These are phyloP conservation scores for Tor tambroides DNA, from an alignment of 2,113 vertebrate species.

Conservation along the genomic window DNA sequence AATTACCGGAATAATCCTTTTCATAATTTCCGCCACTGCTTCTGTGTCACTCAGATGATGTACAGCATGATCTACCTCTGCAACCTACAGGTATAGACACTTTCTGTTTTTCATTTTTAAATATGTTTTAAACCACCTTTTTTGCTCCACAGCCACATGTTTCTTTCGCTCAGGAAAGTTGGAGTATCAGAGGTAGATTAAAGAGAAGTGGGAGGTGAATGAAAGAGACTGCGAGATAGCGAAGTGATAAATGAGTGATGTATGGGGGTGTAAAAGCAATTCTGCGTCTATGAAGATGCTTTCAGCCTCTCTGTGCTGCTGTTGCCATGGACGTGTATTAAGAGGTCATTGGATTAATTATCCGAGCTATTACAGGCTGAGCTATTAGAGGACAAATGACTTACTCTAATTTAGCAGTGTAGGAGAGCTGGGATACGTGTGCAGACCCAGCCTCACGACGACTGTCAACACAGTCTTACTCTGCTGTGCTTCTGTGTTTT, in stretches of 20 bases:
- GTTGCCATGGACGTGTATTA: slow-evolving; percentile 46
- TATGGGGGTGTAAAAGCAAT: slow-evolving; percentile 18
- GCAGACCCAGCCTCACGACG: not conserved
- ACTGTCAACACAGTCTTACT: not conserved
- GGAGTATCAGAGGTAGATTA: not conserved
- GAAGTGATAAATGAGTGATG: not conserved
- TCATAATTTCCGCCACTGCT: slow-evolving; percentile 97
- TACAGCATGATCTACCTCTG: slow-evolving; percentile 94
- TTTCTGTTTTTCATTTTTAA: not conserved
- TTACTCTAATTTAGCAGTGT: not conserved
- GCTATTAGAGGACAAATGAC: slow-evolving; percentile 12
- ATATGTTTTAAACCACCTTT: not conserved
- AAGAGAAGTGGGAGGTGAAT: not conserved
- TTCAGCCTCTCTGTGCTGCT: slow-evolving; percentile 33
- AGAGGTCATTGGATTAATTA: slow-evolving; percentile 47
- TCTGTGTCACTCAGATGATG: slow-evolving; percentile 98
- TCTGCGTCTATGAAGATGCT: slow-evolving; percentile 21
- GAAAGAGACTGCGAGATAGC: not conserved
- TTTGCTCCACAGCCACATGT: not conserved
- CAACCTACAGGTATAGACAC: slow-evolving; percentile 82
- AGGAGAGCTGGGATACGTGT: slow-evolving; percentile 7
- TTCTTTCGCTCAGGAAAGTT: not conserved
- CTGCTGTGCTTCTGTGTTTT: slow-evolving; percentile 31
- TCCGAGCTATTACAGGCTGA: slow-evolving; percentile 39
- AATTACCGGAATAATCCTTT: slow-evolving; percentile 94